phyloP scores from a whole-genome alignment of 2,888 invertebrate genomes.

The Ophion ventricosus region DNA sequence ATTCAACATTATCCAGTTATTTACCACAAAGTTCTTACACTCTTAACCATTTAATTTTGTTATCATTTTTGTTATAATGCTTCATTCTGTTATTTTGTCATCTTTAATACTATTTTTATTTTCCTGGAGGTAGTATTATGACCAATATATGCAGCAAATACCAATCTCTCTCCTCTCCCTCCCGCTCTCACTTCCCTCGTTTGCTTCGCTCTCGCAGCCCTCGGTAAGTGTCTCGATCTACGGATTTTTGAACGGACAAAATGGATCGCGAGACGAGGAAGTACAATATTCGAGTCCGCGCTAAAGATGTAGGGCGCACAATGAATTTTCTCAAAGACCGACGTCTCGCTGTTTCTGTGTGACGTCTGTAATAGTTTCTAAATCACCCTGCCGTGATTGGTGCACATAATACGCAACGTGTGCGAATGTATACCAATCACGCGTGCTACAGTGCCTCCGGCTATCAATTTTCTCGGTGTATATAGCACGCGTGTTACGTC shows the following conservation, averaged over 20 bases:
- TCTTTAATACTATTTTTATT: background rate
- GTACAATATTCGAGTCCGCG: background rate
- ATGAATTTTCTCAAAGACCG: slow-evolving; percentile 49
- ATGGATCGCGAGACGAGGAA: background rate
- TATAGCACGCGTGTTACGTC: slow-evolving; percentile 53
- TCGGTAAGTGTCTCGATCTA: background rate
- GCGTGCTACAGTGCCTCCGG: slow-evolving; percentile 54
- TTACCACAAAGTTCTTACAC: too few species aligned
- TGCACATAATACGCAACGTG: background rate
- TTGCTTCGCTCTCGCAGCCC: background rate
- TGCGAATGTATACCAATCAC: slow-evolving; percentile 44
- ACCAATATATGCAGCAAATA: too few species aligned
- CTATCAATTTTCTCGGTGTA: slow-evolving; percentile 58
- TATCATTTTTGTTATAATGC: too few species aligned
- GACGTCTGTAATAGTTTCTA: slow-evolving; percentile 61
- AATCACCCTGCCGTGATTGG: slow-evolving; percentile 19
- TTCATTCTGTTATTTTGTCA: background rate
- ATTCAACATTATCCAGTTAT: too few species aligned
- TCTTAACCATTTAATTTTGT: too few species aligned
- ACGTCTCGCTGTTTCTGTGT: slow-evolving; percentile 20
- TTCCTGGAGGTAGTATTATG: too few species aligned
- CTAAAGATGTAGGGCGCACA: slow-evolving; percentile 9
- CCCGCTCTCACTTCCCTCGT: background rate
- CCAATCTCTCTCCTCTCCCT: too few species aligned
- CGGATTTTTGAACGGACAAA: background rate